Base-by-base conservation (phyloP, 1,140 invertebrate genomes). In the Drosophila leontia region DNA sequence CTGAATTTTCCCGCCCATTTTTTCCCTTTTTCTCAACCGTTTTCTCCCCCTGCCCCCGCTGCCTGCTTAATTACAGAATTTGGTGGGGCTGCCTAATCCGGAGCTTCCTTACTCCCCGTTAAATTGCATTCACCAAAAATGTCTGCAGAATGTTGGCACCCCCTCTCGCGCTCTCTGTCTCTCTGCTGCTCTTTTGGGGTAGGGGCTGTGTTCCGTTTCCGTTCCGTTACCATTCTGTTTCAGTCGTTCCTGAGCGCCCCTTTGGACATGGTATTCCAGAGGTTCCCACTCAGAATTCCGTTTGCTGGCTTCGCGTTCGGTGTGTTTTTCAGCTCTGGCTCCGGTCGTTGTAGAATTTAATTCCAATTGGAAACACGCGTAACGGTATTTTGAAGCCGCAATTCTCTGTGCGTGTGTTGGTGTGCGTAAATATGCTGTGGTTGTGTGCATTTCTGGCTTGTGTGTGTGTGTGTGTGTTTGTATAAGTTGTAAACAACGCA, bases 251-350 rank as follows among this genome's bases (percentile, higher is more conserved):
- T 29, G 26, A 29, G 26, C 26, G 26, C 26, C 26, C 26, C 26
- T 7, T 86, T 53, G 61, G 61, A 37, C 47, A 60, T 44, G 55
- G 26, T 59, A 44, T 57, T 59, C 55, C 61, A 70, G 51, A 64
- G 56, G 51, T 78, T 75, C 62, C 77, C 80, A 84, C 80, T 87
- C 84, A 87, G 84, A 87, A 64, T 88, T 78, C 77, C 51, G 81
- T 84, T 88, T 72, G 80, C 84, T 75, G 80, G 69, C 80, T 58
- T 84, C 80, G 84, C 84, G 84, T 88, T 79, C 85, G 81, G 80
- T 84, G 65, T 78, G 69, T 71, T 39, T 75, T 55, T 19, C 71
- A 75, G 44, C 45, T 15, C 12, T 23, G 35, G 67, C 67, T 70
- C 67, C 71, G 61, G 61, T 17, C 42, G 48, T 44, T 45, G 7